phyloP scores from a whole-genome alignment of 1,140 invertebrate species.

The Bombus ignitus region DNA sequence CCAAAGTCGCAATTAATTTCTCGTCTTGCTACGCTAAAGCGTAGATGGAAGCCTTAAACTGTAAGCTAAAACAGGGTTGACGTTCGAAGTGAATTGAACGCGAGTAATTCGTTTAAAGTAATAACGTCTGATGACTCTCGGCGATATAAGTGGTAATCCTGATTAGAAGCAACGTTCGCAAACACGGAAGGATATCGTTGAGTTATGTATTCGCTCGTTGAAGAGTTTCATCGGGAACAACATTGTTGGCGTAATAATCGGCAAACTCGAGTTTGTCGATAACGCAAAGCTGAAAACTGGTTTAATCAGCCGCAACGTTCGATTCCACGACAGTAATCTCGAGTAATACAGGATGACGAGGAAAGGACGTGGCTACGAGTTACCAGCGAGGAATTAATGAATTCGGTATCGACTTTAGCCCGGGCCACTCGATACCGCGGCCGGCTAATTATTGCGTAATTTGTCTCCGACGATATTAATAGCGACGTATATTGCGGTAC shows the following conservation, averaged over 20 bases:
- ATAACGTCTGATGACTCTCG: background rate
- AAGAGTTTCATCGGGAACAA: background rate
- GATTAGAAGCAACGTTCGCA: background rate
- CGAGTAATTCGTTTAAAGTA: background rate
- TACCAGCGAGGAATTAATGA: slow-evolving; percentile 21
- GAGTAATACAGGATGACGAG: background rate
- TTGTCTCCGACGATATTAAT: slow-evolving; percentile 49
- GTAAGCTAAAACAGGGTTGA: background rate
- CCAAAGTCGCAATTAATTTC: no score
- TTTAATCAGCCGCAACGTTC: background rate
- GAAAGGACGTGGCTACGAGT: background rate
- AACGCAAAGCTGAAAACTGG: background rate
- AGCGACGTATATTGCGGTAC: slow-evolving; percentile 31
- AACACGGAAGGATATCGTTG: background rate
- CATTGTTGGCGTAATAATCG: background rate
- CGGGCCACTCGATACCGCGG: background rate
- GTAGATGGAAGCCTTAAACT: no score
- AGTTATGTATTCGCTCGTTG: background rate
- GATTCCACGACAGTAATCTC: background rate
- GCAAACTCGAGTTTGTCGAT: background rate
- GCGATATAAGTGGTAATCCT: background rate
- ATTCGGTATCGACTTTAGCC: slow-evolving; percentile 24
- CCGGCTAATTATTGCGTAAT: slow-evolving; percentile 50
- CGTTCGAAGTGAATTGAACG: background rate
- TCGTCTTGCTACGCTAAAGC: no score